These are phyloP conservation scores for Anastrepha obliqua DNA, from an alignment of 1,140 invertebrate genomes.

Conservation along the genomic window DNA sequence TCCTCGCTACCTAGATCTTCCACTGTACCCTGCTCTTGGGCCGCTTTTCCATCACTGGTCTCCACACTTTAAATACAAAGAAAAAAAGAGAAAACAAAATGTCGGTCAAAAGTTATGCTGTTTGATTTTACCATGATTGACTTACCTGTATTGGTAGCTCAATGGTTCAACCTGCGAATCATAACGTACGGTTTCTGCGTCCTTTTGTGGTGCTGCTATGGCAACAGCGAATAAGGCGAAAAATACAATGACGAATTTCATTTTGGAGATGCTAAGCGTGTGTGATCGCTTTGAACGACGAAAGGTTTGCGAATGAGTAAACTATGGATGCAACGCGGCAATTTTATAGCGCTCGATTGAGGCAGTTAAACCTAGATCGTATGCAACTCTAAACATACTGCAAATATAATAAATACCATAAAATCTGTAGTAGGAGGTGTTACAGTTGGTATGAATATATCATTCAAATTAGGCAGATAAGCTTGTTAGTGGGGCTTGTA, in stretches of 20 bases:
- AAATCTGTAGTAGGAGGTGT: background rate
- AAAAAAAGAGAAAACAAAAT: background rate
- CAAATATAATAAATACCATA: background rate
- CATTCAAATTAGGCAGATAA: background rate
- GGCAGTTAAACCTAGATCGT: background rate
- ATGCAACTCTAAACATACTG: background rate
- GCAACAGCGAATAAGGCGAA: conserved; percentile 50
- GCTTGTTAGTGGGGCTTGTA: background rate
- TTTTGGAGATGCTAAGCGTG: background rate
- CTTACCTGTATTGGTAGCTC: conserved; percentile 68
- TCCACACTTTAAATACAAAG: conserved; percentile 75
- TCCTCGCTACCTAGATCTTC: conserved; percentile 78
- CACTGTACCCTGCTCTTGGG: conserved; percentile 75
- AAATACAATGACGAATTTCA: conserved; percentile 53
- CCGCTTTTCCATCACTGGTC: conserved; percentile 80
- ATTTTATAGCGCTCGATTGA: background rate
- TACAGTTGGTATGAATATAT: background rate
- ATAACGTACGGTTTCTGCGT: conserved; percentile 49
- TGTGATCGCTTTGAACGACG: background rate
- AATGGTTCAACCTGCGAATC: conserved; percentile 71
- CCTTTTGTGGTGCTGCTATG: conserved; percentile 43
- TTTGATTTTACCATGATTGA: no score
- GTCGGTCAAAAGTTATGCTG: no score
- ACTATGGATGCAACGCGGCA: background rate
- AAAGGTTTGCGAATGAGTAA: conserved; percentile 12